Conservation (phyloP, 1,140 invertebrate genomes). For the Ectropis grisescens region DNA sequence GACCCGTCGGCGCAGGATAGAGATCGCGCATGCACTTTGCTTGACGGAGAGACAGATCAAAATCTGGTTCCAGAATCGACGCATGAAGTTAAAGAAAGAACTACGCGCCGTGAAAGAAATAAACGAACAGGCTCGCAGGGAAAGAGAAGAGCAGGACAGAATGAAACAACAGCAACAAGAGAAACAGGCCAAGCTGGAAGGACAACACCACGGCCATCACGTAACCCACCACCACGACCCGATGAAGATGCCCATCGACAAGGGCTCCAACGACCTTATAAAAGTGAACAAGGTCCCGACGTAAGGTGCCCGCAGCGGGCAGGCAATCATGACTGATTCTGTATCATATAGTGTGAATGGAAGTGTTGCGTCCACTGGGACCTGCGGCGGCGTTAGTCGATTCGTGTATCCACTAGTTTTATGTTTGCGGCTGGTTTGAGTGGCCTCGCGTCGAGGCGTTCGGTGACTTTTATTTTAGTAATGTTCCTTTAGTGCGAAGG, state of each 20-base stretch:
- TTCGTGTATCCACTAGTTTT: constrained; percentile 64
- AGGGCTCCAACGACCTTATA: constrained; percentile 75
- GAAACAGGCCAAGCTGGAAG: constrained; percentile 83
- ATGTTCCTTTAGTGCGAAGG: constrained; percentile 66
- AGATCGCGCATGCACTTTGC: constrained; percentile 96
- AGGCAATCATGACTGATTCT: constrained; percentile 62
- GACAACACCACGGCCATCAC: constrained; percentile 68
- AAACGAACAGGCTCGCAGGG: constrained; percentile 92
- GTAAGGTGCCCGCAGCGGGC: constrained; percentile 60
- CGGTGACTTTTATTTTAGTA: constrained; percentile 46
- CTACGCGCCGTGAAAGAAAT: constrained; percentile 93
- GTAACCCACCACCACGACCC: constrained; percentile 70
- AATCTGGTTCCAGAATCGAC: constrained; percentile 97
- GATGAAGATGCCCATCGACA: constrained; percentile 75
- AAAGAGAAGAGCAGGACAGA: constrained; percentile 90
- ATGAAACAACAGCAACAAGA: constrained; percentile 92
- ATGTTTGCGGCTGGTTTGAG: constrained; percentile 54
- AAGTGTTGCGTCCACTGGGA: constrained; percentile 57
- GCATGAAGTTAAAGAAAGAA: constrained; percentile 99
- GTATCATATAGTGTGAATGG: constrained; percentile 67
- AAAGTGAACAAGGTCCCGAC: constrained; percentile 78
- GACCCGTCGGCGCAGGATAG: constrained; percentile 94
- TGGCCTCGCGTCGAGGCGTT: constrained; percentile 45
- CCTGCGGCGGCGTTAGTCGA: constrained; percentile 48
- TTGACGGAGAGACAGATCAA: constrained; percentile 97